These are phyloP conservation scores for Grallaria varia DNA, from an alignment of 2,113 vertebrate genomes.

Conservation along the genomic window DNA sequence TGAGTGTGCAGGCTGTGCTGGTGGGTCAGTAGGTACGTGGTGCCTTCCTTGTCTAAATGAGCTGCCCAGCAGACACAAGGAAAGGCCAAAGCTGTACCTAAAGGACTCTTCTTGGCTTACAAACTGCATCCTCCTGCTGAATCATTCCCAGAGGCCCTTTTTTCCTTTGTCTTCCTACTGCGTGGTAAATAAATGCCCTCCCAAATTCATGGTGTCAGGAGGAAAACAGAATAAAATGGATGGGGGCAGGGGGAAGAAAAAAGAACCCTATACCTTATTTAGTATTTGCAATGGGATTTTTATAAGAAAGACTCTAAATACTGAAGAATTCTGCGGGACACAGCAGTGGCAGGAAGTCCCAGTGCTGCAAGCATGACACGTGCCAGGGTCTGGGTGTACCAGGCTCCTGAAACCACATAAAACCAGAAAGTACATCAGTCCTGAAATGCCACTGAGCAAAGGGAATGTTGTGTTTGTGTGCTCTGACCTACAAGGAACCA, in stretches of 20 bases:
- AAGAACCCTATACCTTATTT: not conserved
- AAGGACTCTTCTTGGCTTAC: not conserved
- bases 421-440: not conserved
- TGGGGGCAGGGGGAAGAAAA: fast-evolving
- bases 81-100: not conserved
- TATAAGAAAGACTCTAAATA: not conserved
- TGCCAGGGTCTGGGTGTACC: not conserved
- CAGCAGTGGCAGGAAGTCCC: not conserved
- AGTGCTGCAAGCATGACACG: fast-evolving
- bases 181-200: fast-evolving
- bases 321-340: not conserved
- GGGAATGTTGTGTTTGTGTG: not conserved
- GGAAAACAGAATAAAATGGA: not conserved
- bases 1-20: not conserved
- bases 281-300: not conserved
- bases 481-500: not conserved
- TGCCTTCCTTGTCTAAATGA: not conserved
- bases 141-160: not conserved
- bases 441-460: not conserved
- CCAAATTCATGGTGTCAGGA: not conserved
- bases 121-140: not conserved
- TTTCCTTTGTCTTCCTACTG: not conserved
- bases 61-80: not conserved
- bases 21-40: not conserved
- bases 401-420: not conserved